These are phyloP conservation scores for Lagria hirta DNA, from an alignment of 2,888 invertebrate genomes.

Conservation along the genomic window DNA sequence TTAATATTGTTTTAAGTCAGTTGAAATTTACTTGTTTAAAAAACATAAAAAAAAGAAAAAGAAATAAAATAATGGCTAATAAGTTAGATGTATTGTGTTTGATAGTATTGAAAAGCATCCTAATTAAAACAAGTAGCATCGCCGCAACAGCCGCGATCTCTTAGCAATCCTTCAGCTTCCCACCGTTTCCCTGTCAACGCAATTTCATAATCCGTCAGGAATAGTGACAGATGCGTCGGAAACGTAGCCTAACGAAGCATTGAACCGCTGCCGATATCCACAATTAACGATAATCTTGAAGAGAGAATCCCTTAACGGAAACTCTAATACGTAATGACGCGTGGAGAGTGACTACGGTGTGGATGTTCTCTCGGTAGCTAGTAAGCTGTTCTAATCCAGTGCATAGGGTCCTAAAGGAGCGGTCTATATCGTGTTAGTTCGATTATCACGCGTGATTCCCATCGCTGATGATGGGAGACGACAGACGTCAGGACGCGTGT, in stretches of 20 bases:
- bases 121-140: too few species aligned
- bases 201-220: constrained; percentile 28
- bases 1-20: too few species aligned
- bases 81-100: too few species aligned
- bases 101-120: too few species aligned
- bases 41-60: too few species aligned
- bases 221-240: constrained; percentile 33
- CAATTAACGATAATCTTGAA: constrained; percentile 35
- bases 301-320: constrained; percentile 41
- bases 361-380: constrained; percentile 18
- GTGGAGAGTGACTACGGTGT: constrained; percentile 36
- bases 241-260: constrained; percentile 37
- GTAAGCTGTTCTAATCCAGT: constrained; percentile 41
- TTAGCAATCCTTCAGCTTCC: constrained; percentile 1
- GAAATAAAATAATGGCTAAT: too few species aligned
- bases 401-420: constrained; percentile 30
- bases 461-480: constrained; percentile 39
- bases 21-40: too few species aligned
- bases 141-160: too few species aligned
- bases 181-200: constrained; percentile 20
- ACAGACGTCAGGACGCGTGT: constrained; percentile 44
- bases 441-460: constrained; percentile 50
- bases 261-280: constrained; percentile 37
- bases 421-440: constrained; percentile 47
- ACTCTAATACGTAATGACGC: constrained; percentile 48